Evolutionary conservation across 2,888 invertebrate genomes (phyloP).

Genomic region (Agrochola lychnidis): DNA sequence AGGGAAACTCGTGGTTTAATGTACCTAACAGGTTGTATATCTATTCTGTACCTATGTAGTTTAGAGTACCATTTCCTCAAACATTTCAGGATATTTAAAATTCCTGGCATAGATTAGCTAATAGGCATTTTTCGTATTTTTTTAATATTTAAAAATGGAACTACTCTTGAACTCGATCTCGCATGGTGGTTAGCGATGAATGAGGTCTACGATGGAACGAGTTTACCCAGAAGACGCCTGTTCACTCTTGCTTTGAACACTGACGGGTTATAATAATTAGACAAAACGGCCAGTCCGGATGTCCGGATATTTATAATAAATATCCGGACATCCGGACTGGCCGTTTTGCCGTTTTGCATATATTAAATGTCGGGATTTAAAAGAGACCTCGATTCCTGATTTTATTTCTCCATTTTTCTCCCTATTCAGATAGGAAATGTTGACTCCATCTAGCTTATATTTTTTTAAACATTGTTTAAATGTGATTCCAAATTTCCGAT

Average conservation of each 20-base stretch:
- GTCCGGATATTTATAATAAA: too few relatives aligned
- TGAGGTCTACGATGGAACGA: background rate
- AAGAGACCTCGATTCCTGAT: background rate
- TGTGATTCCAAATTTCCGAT: background rate
- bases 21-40: background rate
- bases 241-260: background rate
- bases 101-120: background rate
- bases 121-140: background rate
- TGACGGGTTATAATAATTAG: too few relatives aligned
- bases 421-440: background rate
- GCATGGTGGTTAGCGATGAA: background rate
- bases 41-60: background rate
- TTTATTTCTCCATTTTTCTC: background rate
- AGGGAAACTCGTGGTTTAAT: slow-evolving; percentile 6
- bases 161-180: background rate
- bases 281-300: background rate
- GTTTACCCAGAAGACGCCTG: background rate
- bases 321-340: too few relatives aligned
- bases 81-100: slow-evolving; percentile 30
- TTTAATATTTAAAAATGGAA: background rate
- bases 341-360: too few relatives aligned
- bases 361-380: background rate
- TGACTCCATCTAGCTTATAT: too few relatives aligned
- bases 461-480: background rate
- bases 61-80: slow-evolving; percentile 34